Evolutionary conservation across 2,888 invertebrate species (phyloP).

Genomic region (Drosophila prostipennis): DNA sequence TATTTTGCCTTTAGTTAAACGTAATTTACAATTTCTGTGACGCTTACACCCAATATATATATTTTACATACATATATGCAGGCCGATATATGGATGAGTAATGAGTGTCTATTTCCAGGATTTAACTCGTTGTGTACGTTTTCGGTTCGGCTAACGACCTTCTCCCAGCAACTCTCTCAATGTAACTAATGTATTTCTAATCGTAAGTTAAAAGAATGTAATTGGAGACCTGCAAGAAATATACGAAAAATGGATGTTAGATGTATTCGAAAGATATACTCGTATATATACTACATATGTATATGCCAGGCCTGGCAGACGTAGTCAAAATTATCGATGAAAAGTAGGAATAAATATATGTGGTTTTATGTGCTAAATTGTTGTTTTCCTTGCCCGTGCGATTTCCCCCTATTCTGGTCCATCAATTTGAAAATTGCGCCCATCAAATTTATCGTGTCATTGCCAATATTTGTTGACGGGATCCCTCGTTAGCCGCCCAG

Average conservation of each 20-base stretch:
- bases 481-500: slow-evolving; percentile 5
- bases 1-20: slow-evolving; percentile 62
- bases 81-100: slow-evolving; percentile 1
- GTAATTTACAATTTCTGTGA: slow-evolving; percentile 46
- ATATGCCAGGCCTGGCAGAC: slow-evolving; percentile 5
- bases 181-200: slow-evolving; percentile 44
- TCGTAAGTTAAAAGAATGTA: slow-evolving; percentile 34
- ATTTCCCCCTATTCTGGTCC: too few species aligned
- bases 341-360: slow-evolving; percentile 13
- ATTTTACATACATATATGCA: slow-evolving; percentile 20
- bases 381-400: neutral
- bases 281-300: neutral
- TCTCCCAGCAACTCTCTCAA: slow-evolving; percentile 24
- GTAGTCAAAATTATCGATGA: slow-evolving; percentile 23
- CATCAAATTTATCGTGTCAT: neutral
- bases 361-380: slow-evolving; percentile 27
- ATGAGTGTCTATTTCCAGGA: slow-evolving; percentile 30
- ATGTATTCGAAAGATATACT: slow-evolving; percentile 1
- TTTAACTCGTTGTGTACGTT: slow-evolving; percentile 7
- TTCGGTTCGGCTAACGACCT: slow-evolving; percentile 6
- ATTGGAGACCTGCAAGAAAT: slow-evolving; percentile 42
- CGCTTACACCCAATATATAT: slow-evolving; percentile 30
- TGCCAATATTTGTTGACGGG: too few species aligned
- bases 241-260: slow-evolving; percentile 26
- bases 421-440: slow-evolving; percentile 28